Base-by-base conservation (phyloP, 2,113 vertebrate genomes). In the Taurulus bubalis region DNA sequence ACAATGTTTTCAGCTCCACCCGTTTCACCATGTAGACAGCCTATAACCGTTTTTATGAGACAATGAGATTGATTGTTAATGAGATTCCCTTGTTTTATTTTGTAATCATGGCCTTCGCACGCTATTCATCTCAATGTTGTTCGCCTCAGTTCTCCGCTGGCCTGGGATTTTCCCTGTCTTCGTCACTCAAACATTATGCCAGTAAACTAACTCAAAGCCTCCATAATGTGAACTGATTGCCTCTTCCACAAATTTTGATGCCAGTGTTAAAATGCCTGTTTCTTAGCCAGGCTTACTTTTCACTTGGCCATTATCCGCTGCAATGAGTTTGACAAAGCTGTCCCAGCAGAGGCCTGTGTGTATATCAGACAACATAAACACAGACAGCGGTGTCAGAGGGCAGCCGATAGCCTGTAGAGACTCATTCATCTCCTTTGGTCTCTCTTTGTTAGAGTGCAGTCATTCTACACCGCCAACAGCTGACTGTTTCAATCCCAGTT, bases 381-480 rank as follows among this genome's bases (percentile, higher is more conserved):
- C 85, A 83, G 91, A 90, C 85, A 83, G 82, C 78, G 51, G 76
- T 85, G 91, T 92, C 91, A 93, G 89, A 91, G 88, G 84, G 85
- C 88, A 89, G 83, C 71, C 58, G 81, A 86, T 87, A 84, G 79
- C 82, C 89, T 87, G 77, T 53, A 67, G 80, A 85, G 82, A 88
- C 85, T 88, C 84, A 89, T 90, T 90, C 77, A 83, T 93, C 90
- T 91, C 86, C 80, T 56, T 91, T 87, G 85, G 77, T 88, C 81
- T 90, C 51, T 86, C 80, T 78, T 64, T 86, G 86, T 90, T 63
- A 70, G 68, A 65, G 71, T 34, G 62, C 81, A 63, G 65, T 83
- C 75, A 47, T 75, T 82, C 76, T 53, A 30, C 32, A 79, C 38
- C 38, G 56, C 66, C 65, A 77, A 75, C 87, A 79, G 58, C 79